A percentile compares a stretch with the other conserved stretches of the same genome.
These are phyloP conservation scores for Drosophila novamexicana DNA, from an alignment of 1,140 invertebrate genomes.

Conservation along the genomic window DNA sequence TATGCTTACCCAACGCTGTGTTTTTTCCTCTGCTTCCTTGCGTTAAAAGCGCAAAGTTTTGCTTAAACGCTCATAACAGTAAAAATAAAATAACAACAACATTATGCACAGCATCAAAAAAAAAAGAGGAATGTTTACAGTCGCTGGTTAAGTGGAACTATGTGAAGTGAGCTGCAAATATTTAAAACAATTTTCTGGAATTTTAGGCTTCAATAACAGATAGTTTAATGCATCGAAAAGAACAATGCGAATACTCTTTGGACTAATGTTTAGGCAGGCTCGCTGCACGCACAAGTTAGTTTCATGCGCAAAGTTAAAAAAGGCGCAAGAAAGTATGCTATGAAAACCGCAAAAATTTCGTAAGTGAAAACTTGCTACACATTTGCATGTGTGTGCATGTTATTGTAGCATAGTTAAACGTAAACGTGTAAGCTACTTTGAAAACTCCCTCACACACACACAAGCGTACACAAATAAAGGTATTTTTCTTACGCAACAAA, in stretches of 20 bases:
- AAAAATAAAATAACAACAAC: slow-evolving; percentile 56
- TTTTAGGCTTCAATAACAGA: no score
- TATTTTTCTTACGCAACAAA: slow-evolving; percentile 29
- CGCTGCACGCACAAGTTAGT: not conserved
- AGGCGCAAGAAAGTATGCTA: slow-evolving; percentile 51
- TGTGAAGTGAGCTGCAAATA: no score
- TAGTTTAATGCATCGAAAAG: no score
- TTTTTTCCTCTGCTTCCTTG: slow-evolving; percentile 17
- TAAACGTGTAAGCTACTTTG: slow-evolving; percentile 23
- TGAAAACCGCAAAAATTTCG: slow-evolving; percentile 62
- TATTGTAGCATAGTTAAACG: slow-evolving; percentile 35
- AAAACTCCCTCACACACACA: slow-evolving; percentile 8
- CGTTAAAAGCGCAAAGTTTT: slow-evolving; percentile 63
- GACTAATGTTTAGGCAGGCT: no score
- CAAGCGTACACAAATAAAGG: slow-evolving; percentile 10
- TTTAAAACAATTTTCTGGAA: no score
- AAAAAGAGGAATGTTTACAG: slow-evolving; percentile 27
- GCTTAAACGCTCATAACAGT: slow-evolving; percentile 78
- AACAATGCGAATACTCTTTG: no score
- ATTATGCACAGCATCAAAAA: slow-evolving; percentile 46
- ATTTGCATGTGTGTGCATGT: slow-evolving; percentile 24
- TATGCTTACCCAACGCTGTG: slow-evolving; percentile 69
- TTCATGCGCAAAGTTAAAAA: slow-evolving; percentile 1
- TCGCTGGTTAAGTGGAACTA: slow-evolving; percentile 1
- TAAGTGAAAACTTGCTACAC: slow-evolving; percentile 68